Evolutionary conservation across 1,140 invertebrate species (phyloP), one percentile per base, ranked within the genome.

Genomic region (Drosophila ohnishii): DNA sequence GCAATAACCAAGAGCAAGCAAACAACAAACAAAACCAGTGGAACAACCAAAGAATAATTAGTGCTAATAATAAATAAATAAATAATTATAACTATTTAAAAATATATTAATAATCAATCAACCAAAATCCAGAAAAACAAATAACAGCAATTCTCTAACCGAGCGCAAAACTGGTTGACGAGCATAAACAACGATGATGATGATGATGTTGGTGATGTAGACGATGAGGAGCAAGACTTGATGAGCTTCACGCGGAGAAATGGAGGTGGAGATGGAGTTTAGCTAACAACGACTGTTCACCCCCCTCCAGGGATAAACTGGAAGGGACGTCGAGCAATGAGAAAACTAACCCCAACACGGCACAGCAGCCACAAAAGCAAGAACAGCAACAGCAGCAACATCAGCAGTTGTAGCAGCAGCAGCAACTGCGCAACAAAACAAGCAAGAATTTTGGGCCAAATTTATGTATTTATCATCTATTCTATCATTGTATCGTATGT

Each of bases 11-110:
- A 84, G 75, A 84, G 72, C 80, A 48, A 73, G 76, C 53, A 85
- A 73, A 75, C 45, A 57, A 75, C 80, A 69, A 90, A 86, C 82
- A 81, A 78, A 91, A 90, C 90, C 90, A 90, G 90, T 91, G 85
- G 85, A 90, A 78, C 83, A 90, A 90, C 90, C 90, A 91, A 91
- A 91, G 90, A 91, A 89, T 90, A 84, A 83, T 90, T 91, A 91
- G 84, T 90, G 89, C 90, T 90, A 91, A 88, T 90, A 85, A 74
- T 77, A 78, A 80, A 80, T 83, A 77, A 76, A 71, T 77, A 81
- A 83, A 80, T 90, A 74, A 78, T 75, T 77, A 80, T 80, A 79
- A 84, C 59, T 89, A 89, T 85, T 75, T 88, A 88, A 83, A 55
- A 81, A 60, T 85, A 85, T 88, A 72, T 63, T 72, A 65, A 80